A percentile compares a stretch with the other conserved stretches of the same genome.
These are phyloP conservation scores for Odontamblyopus rebecca DNA, from an alignment of 2,797 vertebrate species.

Conservation along the genomic window DNA sequence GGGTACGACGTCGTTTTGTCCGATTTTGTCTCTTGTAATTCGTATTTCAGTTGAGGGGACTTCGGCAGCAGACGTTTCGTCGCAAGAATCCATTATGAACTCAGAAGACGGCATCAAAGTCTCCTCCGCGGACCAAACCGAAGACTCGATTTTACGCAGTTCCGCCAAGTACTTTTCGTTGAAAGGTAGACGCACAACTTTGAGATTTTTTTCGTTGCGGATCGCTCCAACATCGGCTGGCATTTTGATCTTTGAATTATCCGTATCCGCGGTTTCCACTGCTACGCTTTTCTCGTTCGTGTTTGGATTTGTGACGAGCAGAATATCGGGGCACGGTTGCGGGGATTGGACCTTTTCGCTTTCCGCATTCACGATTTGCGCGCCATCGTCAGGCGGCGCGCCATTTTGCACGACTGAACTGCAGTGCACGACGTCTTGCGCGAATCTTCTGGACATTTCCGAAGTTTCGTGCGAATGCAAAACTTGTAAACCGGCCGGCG, in stretches of 20 bases:
- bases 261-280: conserved; percentile 4
- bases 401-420: conserved; percentile 44
- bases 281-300: conserved; percentile 8
- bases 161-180: conserved; percentile 65
- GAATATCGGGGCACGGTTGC: conserved; percentile 65
- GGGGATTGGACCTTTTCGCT: conserved; percentile 29
- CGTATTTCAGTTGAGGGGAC: conserved; percentile 7
- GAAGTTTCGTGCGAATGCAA: conserved; percentile 59
- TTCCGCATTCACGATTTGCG: neutral
- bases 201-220: conserved; percentile 32
- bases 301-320: conserved; percentile 40
- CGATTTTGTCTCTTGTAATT: neutral
- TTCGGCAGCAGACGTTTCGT: conserved; percentile 11
- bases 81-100: conserved; percentile 36
- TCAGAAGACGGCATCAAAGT: conserved; percentile 60
- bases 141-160: conserved; percentile 68
- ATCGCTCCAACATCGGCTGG: conserved; percentile 6
- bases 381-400: conserved; percentile 19
- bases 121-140: conserved; percentile 72
- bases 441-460: conserved; percentile 52
- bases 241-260: neutral
- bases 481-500: conserved; percentile 62
- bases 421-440: conserved; percentile 60
- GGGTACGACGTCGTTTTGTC: conserved; percentile 15
- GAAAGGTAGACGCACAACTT: conserved; percentile 68